phyloP scores from a whole-genome alignment of 2,888 invertebrate genomes.

The Metopia argyrocephala region DNA sequence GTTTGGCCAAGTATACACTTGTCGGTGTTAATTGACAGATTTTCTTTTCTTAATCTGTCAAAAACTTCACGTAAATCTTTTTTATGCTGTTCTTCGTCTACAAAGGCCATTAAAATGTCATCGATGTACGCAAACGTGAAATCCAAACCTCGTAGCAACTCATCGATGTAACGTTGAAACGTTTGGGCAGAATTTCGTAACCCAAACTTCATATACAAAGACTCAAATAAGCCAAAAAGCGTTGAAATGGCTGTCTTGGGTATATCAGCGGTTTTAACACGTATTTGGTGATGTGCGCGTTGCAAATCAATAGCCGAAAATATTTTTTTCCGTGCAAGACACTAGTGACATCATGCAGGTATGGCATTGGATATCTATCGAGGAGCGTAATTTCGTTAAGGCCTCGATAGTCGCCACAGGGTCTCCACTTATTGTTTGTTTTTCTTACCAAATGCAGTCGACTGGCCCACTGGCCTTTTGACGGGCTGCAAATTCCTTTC shows the following conservation, averaged over 20 bases:
- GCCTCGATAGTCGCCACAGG: too few relatives aligned
- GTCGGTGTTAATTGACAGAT: constrained; percentile 16
- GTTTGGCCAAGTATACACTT: constrained; percentile 26
- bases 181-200: not conserved
- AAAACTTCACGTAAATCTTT: constrained; percentile 16
- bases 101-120: constrained; percentile 17
- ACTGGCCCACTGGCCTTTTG: too few relatives aligned
- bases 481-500: too few relatives aligned
- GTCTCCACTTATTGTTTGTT: too few relatives aligned
- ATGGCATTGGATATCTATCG: not conserved
- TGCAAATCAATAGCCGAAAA: not conserved
- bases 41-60: constrained; percentile 9
- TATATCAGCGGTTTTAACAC: not conserved
- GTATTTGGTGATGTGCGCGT: not conserved
- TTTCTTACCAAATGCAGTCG: too few relatives aligned
- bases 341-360: not conserved
- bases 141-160: constrained; percentile 21
- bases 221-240: not conserved
- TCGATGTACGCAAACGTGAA: constrained; percentile 21
- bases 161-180: constrained; percentile 32
- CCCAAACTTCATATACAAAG: not conserved
- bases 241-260: not conserved
- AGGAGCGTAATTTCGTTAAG: too few relatives aligned
- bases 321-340: not conserved
- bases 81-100: not conserved